phyloP scores from a whole-genome alignment of 1,140 invertebrate species.

The Solenopsis invicta region DNA sequence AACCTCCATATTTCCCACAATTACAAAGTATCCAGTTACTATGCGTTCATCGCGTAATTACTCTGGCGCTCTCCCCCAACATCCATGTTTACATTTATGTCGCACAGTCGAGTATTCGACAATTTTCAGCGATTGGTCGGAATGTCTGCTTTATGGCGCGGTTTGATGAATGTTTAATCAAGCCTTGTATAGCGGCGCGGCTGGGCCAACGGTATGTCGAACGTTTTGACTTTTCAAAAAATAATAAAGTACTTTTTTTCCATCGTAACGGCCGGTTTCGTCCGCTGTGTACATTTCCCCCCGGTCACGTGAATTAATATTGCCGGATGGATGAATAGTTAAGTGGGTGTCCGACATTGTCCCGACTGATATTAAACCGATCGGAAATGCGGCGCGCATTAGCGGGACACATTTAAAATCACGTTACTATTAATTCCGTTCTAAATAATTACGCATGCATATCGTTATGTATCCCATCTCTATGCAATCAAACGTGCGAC shows the following conservation, averaged over 20 bases:
- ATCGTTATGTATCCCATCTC: not conserved
- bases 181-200: slow-evolving; percentile 31
- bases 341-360: slow-evolving; percentile 51
- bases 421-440: slow-evolving; percentile 62
- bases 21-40: slow-evolving; percentile 46
- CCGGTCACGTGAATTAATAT: slow-evolving; percentile 50
- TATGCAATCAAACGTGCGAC: not conserved
- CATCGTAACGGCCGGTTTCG: not conserved
- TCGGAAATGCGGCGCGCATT: slow-evolving; percentile 14
- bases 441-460: slow-evolving; percentile 43
- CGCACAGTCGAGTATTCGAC: slow-evolving; percentile 39
- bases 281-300: slow-evolving; percentile 46
- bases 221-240: slow-evolving; percentile 63
- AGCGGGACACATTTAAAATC: slow-evolving; percentile 52
- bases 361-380: slow-evolving; percentile 33
- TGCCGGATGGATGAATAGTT: slow-evolving; percentile 62
- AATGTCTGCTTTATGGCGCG: slow-evolving; percentile 33
- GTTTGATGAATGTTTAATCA: slow-evolving; percentile 72
- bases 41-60: slow-evolving; percentile 53
- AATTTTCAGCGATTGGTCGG: slow-evolving; percentile 56
- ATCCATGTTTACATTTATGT: slow-evolving; percentile 49
- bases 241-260: slow-evolving; percentile 63
- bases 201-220: not conserved
- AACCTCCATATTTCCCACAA: slow-evolving; percentile 14
- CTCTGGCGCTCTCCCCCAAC: slow-evolving; percentile 1